Evolutionary conservation across 2,888 invertebrate genomes (phyloP).

Genomic region (Frankliniella fusca): DNA sequence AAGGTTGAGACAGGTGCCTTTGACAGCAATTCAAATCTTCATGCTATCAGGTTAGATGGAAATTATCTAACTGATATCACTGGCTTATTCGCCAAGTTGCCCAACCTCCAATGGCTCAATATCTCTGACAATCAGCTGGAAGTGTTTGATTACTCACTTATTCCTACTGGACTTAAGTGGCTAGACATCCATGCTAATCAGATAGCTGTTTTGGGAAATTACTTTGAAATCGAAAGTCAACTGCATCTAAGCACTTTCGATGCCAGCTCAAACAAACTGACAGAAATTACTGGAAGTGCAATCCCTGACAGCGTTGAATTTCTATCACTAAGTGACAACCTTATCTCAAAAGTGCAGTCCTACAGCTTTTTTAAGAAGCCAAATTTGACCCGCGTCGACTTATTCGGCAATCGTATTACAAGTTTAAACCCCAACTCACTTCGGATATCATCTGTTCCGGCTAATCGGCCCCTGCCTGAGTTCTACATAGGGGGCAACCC

Average conservation of each 20-base stretch:
- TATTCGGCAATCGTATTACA: conserved; percentile 75
- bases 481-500: conserved; percentile 83
- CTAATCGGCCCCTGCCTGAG: conserved; percentile 68
- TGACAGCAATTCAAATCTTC: conserved; percentile 70
- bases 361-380: conserved; percentile 84
- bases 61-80: conserved; percentile 75
- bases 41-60: conserved; percentile 75
- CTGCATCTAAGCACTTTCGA: conserved; percentile 75
- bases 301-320: conserved; percentile 79
- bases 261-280: conserved; percentile 74
- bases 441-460: conserved; percentile 69
- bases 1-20: conserved; percentile 73
- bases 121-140: conserved; percentile 79
- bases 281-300: conserved; percentile 75
- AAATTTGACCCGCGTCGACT: conserved; percentile 74
- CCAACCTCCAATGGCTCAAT: conserved; percentile 78
- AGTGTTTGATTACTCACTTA: conserved; percentile 80
- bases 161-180: conserved; percentile 79
- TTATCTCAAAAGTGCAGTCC: conserved; percentile 76
- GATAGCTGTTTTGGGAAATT: conserved; percentile 77
- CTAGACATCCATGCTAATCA: conserved; percentile 80
- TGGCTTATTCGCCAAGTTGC: conserved; percentile 73
- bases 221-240: conserved; percentile 76
- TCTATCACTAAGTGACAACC: conserved; percentile 73
- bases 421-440: conserved; percentile 70